Conservation (phyloP, 1,140 invertebrate species). For the Radopholus similis region DNA sequence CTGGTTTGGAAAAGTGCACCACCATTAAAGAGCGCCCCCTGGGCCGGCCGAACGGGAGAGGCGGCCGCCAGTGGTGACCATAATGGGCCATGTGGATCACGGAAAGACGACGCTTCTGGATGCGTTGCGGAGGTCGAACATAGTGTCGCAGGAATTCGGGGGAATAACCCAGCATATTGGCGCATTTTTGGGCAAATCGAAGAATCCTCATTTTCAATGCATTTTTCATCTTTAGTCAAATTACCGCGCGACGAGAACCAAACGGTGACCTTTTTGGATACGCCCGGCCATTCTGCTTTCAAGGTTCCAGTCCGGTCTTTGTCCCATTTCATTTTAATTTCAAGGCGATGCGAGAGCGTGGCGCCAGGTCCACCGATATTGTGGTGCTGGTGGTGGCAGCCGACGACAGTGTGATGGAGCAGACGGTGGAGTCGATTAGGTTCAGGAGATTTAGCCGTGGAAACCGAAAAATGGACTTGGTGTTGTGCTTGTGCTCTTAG, state of each 20-base stretch:
- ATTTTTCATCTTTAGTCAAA: constrained; percentile 64
- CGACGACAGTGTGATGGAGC: constrained; percentile 97
- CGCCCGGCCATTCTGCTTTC: constrained; percentile 93
- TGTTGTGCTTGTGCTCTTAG: constrained; percentile 32
- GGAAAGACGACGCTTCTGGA: constrained; percentile 96
- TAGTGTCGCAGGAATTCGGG: constrained; percentile 89
- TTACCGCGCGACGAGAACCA: constrained; percentile 67
- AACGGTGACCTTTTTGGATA: constrained; percentile 88
- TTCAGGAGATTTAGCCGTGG: constrained; percentile 49
- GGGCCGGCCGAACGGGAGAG: constrained; percentile 35
- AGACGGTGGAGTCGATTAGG: constrained; percentile 73
- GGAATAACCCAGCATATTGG: constrained; percentile 99
- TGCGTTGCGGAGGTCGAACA: constrained; percentile 75
- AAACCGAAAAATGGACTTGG: neutral
- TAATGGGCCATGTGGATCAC: constrained; percentile 99
- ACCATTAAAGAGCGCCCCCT: constrained; percentile 21
- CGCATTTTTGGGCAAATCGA: constrained; percentile 75
- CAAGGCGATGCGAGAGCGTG: constrained; percentile 66
- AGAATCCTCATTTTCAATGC: constrained; percentile 7
- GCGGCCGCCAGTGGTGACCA: constrained; percentile 72
- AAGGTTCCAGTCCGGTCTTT: constrained; percentile 68
- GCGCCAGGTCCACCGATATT: constrained; percentile 86
- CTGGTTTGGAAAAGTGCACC: neutral
- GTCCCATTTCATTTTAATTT: constrained; percentile 68
- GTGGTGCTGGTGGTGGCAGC: constrained; percentile 94